These are phyloP conservation scores for Sebastes itinus DNA, from an alignment of 2,797 vertebrate genomes.

Conservation along the genomic window DNA sequence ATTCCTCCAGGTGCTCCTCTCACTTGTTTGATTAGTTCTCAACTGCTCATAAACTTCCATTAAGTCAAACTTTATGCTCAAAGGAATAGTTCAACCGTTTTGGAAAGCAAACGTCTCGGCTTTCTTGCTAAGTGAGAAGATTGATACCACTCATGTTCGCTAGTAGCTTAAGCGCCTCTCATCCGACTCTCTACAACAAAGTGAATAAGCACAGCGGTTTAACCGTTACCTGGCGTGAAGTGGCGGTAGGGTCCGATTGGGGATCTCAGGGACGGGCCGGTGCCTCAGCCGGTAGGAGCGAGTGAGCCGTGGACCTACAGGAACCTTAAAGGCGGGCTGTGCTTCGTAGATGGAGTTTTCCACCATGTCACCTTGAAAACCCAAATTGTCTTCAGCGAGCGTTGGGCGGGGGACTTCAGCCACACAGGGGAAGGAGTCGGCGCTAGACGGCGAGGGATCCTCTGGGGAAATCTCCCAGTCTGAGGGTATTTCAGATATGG, in stretches of 20 bases:
- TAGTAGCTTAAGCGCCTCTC: background rate
- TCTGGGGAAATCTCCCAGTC: constrained; percentile 68
- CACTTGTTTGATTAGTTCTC: constrained; percentile 21
- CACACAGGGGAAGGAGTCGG: constrained; percentile 28
- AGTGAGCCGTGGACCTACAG: constrained; percentile 56
- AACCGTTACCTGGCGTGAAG: constrained; percentile 81
- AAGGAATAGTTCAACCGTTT: background rate
- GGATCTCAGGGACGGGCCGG: constrained; percentile 92
- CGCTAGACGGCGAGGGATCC: constrained; percentile 6
- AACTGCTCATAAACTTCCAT: background rate
- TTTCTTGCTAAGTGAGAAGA: background rate
- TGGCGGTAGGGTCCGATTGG: constrained; percentile 53
- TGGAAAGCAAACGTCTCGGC: background rate
- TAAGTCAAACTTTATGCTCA: constrained; percentile 18
- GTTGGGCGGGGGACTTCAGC: background rate
- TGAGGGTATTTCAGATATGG: constrained; percentile 52
- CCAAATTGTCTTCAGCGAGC: constrained; percentile 29
- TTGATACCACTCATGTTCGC: background rate
- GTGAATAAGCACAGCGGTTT: background rate
- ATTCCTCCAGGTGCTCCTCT: background rate
- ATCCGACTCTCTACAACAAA: background rate
- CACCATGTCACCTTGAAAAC: constrained; percentile 88
- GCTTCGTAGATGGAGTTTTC: constrained; percentile 89
- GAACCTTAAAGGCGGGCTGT: constrained; percentile 1
- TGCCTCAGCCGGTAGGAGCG: constrained; percentile 90